phyloP scores from a whole-genome alignment of 1,140 invertebrate species.

The Drosophila tsacasi region DNA sequence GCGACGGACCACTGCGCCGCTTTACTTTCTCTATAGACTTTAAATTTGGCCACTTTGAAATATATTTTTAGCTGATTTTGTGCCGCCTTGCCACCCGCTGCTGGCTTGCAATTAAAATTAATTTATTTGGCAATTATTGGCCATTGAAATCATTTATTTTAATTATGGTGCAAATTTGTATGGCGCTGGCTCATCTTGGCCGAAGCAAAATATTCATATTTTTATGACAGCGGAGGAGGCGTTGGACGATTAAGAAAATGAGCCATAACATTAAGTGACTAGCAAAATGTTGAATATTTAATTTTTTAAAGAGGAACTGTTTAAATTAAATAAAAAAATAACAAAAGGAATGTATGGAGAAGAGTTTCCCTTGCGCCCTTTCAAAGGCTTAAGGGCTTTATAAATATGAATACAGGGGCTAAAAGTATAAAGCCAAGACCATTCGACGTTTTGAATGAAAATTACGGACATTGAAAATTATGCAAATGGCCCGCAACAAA shows the following conservation, averaged over 20 bases:
- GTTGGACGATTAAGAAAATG: constrained; percentile 57
- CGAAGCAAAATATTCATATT: constrained; percentile 57
- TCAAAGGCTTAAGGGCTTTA: constrained; percentile 1
- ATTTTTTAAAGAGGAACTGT: neutral
- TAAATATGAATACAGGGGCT: neutral
- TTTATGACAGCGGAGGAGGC: constrained; percentile 53
- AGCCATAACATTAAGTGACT: constrained; percentile 38
- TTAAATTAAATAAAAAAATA: neutral
- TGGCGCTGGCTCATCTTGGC: constrained; percentile 20
- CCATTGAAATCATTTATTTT: constrained; percentile 79
- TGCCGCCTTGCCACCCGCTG: constrained; percentile 8
- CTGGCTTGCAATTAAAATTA: constrained; percentile 73
- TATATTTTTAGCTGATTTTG: constrained; percentile 55
- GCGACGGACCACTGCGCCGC: neutral
- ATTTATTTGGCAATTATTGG: constrained; percentile 81
- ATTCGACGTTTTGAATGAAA: constrained; percentile 46
- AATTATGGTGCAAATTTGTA: constrained; percentile 73
- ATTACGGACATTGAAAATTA: constrained; percentile 76
- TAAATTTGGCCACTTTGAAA: constrained; percentile 51
- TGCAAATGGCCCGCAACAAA: constrained; percentile 62
- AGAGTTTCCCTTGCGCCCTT: neutral
- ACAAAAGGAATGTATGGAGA: neutral
- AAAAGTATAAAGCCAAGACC: constrained; percentile 31
- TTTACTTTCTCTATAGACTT: constrained; percentile 17
- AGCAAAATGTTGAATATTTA: neutral